Base-by-base conservation (phyloP, 2,888 invertebrate genomes). In the Blastobasis adustella region DNA sequence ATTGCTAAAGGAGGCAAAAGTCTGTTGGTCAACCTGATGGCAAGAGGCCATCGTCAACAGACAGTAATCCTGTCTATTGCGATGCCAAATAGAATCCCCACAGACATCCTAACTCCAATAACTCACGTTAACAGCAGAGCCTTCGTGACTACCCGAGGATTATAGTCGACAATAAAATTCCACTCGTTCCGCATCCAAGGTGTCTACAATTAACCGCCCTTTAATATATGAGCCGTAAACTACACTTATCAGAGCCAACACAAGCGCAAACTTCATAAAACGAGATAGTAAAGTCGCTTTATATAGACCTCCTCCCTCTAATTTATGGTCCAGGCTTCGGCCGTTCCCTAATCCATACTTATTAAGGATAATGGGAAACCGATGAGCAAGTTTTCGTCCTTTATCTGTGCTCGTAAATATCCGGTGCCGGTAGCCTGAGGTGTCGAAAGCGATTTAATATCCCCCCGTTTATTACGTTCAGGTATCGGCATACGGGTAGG, bases 281-380 rank as follows among this genome's bases (percentile, higher is more conserved):
- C 63, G 60, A 69, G 69, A 74, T 77, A 75, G 79, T 82, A 80
- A 83, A 82, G 69, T 69, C 63, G 67, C 70, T 79, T 82, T 80
- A 81, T 78, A 81, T 81, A 83, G 75, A 76, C 71, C 72, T 75
- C 70, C 75, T 71, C 69, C 67, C 50, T 62, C 67, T 79, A 79
- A 86, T 86, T 87, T 87, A 86, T 76, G 77, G 72, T 56, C 64
- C 65, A 71, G 74, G 73, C 73, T 70, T 71, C 66, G 64, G 67
- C 75, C 76, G 77, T 73, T 69, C 82, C 79, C 76, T 71, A 86
- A 87, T 87, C 86, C 84, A 76, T 79, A 85, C 85, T 87, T 87
- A 86, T 84, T 86, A 84, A 79, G 86, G 85, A 80, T 85, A 86
- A 87, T 86, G 79, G 85, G 64, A 71, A 83, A 84, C 82, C 82